A percentile compares a stretch with the other conserved stretches of the same genome.
These are phyloP conservation scores for Melanotaenia maccullochi DNA, from an alignment of 2,797 vertebrate species.

Conservation along the genomic window DNA sequence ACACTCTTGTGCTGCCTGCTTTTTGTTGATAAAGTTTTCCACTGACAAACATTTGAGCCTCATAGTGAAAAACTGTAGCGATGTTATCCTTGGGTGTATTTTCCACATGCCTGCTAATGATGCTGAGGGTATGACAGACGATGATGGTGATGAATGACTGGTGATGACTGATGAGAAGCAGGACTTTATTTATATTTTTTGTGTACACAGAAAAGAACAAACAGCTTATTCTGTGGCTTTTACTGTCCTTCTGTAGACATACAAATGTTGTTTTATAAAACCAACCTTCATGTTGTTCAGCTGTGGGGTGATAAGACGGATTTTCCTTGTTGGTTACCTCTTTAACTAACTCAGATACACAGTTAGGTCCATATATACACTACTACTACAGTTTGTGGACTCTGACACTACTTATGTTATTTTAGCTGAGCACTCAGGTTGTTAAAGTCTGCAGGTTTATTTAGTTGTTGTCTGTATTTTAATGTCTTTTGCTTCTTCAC, in stretches of 20 bases:
- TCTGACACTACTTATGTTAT: neutral
- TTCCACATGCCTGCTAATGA: constrained; percentile 62
- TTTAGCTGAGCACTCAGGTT: neutral
- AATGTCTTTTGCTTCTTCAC: neutral
- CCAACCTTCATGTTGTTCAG: constrained; percentile 17
- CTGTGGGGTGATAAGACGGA: neutral
- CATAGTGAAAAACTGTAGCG: constrained; percentile 52
- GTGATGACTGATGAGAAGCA: constrained; percentile 39
- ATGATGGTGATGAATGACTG: constrained; percentile 30
- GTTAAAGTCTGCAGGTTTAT: neutral
- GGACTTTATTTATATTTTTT: constrained; percentile 48
- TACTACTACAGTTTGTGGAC: neutral
- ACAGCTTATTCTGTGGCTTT: constrained; percentile 22
- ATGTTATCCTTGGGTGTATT: constrained; percentile 52
- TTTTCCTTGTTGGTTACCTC: constrained; percentile 3
- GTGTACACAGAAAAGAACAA: constrained; percentile 22
- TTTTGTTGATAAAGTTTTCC: constrained; percentile 53
- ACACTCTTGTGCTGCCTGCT: constrained; percentile 17
- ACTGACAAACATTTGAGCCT: constrained; percentile 43
- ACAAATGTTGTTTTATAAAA: constrained; percentile 7
- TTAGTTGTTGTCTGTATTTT: neutral
- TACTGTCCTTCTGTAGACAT: constrained; percentile 3
- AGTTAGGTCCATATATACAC: neutral
- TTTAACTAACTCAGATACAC: neutral
- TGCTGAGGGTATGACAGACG: constrained; percentile 62